Evolutionary conservation across 2,888 invertebrate species (phyloP), one percentile per base, ranked within the genome.

Genomic region (Incurvaria masculella): DNA sequence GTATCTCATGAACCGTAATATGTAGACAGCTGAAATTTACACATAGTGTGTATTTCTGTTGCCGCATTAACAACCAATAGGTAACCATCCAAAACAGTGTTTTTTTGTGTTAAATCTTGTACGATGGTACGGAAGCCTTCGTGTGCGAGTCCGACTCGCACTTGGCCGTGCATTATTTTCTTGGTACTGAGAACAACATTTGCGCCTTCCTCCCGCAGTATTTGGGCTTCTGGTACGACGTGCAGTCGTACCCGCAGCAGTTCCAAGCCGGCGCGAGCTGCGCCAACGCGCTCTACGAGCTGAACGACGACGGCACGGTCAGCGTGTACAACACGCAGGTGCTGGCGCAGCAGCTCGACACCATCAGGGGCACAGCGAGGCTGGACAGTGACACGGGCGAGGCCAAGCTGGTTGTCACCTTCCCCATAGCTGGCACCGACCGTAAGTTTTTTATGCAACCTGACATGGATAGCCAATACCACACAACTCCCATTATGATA

Each of bases 221-320:
- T 53, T 52, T 54, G 38, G 70, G 65, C 4, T 49, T 47, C 2
- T 76, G 74, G 76, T 67, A 66, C 46, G 68, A 70, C 52, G 59
- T 73, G 17, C 63, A 69, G 49, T 68, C 72, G 26, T 74, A 70
- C 54, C 71, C 73, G 4, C 62, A 69, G 18, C 54, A 48, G 1
- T 72, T 70, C 65, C 71, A 73, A 59, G 56, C 52, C 4, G 73
- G 73, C 8, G 33, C 6, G 3, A 65, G 67, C 1, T 74, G 76
- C 43, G 61, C 64, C 2, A 66, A 58, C 0, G 72, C 72, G 1
- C 53, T 48, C 0, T 74, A 74, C 53, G 56, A 57, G 2, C 52
- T 61, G 1, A 60, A 61, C n/a, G 45, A 48, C 2, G 54, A 51
- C 17, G 61, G 59, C 5, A 49, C 50, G 19, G 63, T 74, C 1